A percentile compares a stretch with the other conserved stretches of the same genome.
Conservation (phyloP, 2,888 invertebrate species). For the Campoplex capitator region DNA sequence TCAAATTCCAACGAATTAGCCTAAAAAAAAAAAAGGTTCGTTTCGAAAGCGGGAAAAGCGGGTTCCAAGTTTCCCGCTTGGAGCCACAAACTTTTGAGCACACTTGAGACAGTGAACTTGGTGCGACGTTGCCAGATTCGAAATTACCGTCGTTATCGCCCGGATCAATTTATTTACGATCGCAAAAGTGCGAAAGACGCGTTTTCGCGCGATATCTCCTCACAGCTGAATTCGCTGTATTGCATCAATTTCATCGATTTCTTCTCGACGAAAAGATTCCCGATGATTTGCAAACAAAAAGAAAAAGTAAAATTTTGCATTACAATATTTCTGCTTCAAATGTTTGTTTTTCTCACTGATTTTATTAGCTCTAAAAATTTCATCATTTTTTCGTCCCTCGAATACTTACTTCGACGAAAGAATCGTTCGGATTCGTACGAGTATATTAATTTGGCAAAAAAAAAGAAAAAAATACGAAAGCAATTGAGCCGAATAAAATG, state of each 20-base stretch:
- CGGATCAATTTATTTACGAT: background rate
- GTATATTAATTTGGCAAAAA: background rate
- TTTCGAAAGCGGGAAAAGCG: no score
- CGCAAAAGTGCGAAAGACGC: no score
- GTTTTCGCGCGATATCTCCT: no score
- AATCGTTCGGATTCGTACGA: background rate
- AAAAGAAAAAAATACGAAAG: background rate
- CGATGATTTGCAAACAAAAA: no score
- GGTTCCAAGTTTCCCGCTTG: background rate
- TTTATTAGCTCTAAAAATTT: background rate
- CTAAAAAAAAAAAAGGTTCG: no score
- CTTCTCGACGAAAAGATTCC: no score
- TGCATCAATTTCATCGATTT: no score
- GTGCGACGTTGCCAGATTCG: background rate
- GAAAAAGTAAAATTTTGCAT: no score
- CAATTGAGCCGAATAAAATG: background rate
- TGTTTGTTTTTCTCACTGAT: no score
- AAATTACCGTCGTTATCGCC: background rate
- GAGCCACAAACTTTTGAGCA: background rate
- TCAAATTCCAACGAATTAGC: no score
- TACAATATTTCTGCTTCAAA: no score
- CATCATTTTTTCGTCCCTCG: background rate
- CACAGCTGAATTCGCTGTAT: no score
- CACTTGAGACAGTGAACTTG: background rate
- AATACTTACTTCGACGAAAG: background rate